Evolutionary conservation across 2,797 vertebrate species (phyloP).

Genomic region (Protosalanx chinensis): DNA sequence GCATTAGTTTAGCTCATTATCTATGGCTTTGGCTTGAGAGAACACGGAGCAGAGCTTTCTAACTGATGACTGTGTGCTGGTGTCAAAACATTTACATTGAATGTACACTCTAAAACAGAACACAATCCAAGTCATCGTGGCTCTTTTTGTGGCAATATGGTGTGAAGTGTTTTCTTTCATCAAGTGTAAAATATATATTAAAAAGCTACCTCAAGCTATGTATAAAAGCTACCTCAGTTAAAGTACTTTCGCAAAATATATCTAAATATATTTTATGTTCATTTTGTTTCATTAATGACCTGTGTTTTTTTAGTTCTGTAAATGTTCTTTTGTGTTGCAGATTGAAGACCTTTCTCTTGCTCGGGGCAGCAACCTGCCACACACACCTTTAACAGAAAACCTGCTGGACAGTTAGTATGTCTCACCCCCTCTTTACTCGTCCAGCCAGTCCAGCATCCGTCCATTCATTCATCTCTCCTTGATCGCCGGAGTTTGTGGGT

Average conservation of each 20-base stretch:
- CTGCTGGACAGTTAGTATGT: not conserved
- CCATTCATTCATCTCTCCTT: not conserved
- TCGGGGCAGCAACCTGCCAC: not conserved
- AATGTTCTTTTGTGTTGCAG: constrained; percentile 2
- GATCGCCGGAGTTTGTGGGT: not conserved
- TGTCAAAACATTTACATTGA: constrained; percentile 24
- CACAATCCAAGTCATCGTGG: no score
- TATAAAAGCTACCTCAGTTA: not conserved
- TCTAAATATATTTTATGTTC: no score
- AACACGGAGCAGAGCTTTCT: constrained; percentile 5
- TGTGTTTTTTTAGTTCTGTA: no score
- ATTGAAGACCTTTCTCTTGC: not conserved
- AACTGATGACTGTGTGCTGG: constrained; percentile 23
- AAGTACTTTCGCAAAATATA: no score
- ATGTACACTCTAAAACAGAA: constrained; percentile 7
- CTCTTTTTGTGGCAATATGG: not conserved
- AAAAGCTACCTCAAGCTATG: not conserved
- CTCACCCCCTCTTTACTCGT: constrained; percentile 1
- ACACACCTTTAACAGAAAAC: not conserved
- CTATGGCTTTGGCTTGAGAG: constrained; percentile 23
- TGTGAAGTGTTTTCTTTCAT: not conserved
- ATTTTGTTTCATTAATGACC: no score
- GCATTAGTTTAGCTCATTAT: constrained; percentile 9
- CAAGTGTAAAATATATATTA: not conserved
- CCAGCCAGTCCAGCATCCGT: not conserved